Evolutionary conservation across 2,113 vertebrate species (phyloP).

Genomic region (Tursiops truncatus): DNA sequence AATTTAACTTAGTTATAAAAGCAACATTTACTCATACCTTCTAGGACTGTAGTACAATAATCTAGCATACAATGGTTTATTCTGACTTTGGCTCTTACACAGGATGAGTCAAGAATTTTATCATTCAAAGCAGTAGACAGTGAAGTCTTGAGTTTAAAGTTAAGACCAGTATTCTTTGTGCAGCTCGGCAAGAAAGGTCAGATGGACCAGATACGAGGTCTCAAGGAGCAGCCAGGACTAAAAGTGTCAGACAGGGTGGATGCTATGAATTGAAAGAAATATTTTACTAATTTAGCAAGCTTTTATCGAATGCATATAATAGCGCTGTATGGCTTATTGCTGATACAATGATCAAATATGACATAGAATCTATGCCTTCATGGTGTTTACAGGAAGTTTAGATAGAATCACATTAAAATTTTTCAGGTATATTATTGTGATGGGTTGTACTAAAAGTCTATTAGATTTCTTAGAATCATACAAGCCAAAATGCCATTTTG

Average conservation of each 20-base stretch:
- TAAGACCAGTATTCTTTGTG: neutral
- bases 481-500: neutral
- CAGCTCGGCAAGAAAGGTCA: neutral
- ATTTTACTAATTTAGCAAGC: neutral
- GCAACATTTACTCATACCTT: neutral
- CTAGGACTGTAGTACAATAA: neutral
- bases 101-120: neutral
- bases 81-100: neutral
- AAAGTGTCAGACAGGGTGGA: neutral
- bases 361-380: neutral
- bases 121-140: neutral
- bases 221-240: neutral
- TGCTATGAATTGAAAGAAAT: neutral
- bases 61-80: neutral
- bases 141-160: neutral
- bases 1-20: neutral
- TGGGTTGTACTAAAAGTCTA: neutral
- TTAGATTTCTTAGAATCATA: neutral
- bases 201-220: neutral
- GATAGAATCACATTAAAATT: neutral
- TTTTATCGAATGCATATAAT: neutral
- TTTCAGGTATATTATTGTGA: neutral
- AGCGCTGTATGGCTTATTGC: neutral
- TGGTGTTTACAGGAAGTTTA: neutral
- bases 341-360: neutral